Conservation (phyloP, 2,888 invertebrate genomes). For the Eristalis pertinax region DNA sequence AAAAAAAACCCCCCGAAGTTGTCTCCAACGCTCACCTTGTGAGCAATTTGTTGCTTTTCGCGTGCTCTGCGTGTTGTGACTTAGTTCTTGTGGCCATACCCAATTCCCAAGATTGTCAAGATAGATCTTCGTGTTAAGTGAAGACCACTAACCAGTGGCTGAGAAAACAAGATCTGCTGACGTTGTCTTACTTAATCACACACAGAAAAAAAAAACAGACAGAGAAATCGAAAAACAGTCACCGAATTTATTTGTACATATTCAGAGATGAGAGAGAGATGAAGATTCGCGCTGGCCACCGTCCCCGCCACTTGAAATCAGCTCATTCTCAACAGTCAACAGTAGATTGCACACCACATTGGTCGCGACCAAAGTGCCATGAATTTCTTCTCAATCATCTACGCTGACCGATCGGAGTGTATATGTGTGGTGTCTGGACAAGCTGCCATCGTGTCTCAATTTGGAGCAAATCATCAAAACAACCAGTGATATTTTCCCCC, state of each 20-base stretch:
- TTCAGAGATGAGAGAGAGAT: conserved; percentile 61
- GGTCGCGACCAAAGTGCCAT: conserved; percentile 62
- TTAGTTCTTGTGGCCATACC: conserved; percentile 11
- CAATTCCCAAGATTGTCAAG: not conserved
- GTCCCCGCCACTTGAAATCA: conserved; percentile 38
- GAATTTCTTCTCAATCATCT: conserved; percentile 46
- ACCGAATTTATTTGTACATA: conserved; percentile 24
- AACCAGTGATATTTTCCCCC: conserved; percentile 57
- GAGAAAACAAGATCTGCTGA: conserved; percentile 53
- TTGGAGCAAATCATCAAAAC: conserved; percentile 54
- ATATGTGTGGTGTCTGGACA: conserved; percentile 42
- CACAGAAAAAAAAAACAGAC: too few relatives aligned
- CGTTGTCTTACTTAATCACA: conserved; percentile 26
- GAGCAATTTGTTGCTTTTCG: conserved; percentile 64
- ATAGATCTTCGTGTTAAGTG: conserved; percentile 9
- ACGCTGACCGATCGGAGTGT: conserved; percentile 37
- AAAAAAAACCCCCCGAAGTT: conserved; percentile 10
- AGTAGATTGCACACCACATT: conserved; percentile 28
- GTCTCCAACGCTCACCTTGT: conserved; percentile 27
- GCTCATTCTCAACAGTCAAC: conserved; percentile 33
- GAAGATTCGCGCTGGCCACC: conserved; percentile 48
- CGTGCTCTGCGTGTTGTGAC: conserved; percentile 9
- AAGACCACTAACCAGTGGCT: conserved; percentile 18
- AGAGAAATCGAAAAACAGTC: conserved; percentile 44
- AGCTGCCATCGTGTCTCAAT: conserved; percentile 44